A percentile compares a stretch with the other conserved stretches of the same genome.
phyloP scores from a whole-genome alignment of 1,140 invertebrate genomes.

The Drosophila pseudoobscura region DNA sequence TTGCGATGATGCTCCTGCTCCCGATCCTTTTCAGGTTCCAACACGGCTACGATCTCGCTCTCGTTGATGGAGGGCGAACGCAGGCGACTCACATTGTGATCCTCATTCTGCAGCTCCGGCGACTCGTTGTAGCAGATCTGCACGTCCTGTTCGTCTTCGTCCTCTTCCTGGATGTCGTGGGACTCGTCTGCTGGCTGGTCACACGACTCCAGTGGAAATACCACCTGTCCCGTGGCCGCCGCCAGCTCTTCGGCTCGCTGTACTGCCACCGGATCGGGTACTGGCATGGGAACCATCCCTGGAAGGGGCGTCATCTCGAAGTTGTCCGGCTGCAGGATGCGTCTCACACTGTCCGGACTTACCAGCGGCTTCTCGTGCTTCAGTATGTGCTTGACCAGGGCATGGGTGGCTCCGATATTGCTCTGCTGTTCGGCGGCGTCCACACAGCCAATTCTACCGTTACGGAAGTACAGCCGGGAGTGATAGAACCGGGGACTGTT shows the following conservation, averaged over 20 bases:
- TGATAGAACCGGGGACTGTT: conserved; percentile 72
- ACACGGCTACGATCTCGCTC: conserved; percentile 70
- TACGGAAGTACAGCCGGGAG: conserved; percentile 78
- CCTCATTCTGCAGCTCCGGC: conserved; percentile 75
- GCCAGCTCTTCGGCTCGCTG: conserved; percentile 50
- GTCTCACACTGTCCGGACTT: conserved; percentile 72
- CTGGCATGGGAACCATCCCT: conserved; percentile 45
- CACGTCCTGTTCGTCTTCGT: conserved; percentile 80
- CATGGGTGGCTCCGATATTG: conserved; percentile 80
- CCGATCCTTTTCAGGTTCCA: conserved; percentile 21
- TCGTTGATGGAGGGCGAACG: conserved; percentile 63
- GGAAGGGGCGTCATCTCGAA: conserved; percentile 56
- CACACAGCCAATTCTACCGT: conserved; percentile 80
- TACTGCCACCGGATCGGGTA: conserved; percentile 47
- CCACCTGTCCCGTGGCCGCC: conserved; percentile 59
- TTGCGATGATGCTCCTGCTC: conserved; percentile 47
- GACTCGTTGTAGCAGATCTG: conserved; percentile 80
- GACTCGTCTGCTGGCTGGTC: conserved; percentile 39
- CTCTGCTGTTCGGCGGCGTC: conserved; percentile 72
- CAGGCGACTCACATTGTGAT: conserved; percentile 61
- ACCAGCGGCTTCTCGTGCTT: conserved; percentile 78
- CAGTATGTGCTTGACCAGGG: conserved; percentile 79
- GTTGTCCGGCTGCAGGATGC: conserved; percentile 57
- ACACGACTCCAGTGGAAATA: conserved; percentile 14
- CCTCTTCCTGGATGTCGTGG: conserved; percentile 64